Evolutionary conservation across 2,888 invertebrate species (phyloP).

Genomic region (Mimumesa dahlbomi): DNA sequence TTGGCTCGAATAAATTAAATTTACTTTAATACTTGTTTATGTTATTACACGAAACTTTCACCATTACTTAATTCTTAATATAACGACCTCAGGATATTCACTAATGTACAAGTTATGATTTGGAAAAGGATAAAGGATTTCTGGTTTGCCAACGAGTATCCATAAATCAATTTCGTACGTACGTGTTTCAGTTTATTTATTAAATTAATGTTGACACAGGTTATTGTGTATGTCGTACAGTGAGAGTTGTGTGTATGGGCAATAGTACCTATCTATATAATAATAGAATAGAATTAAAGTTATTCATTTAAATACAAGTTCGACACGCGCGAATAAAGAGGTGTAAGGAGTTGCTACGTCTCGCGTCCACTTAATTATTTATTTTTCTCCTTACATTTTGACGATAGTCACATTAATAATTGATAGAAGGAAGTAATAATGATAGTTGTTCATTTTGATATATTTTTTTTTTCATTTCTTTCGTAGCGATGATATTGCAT

Average conservation of each 20-base stretch:
- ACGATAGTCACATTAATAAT: slow-evolving; percentile 48
- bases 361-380: slow-evolving; percentile 30
- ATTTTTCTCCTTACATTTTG: slow-evolving; percentile 48
- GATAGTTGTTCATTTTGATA: slow-evolving; percentile 25
- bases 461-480: slow-evolving; percentile 4
- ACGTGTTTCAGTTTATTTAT: slow-evolving; percentile 80
- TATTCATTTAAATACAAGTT: slow-evolving; percentile 77
- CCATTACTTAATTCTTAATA: too few relatives aligned
- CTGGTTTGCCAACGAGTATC: slow-evolving; percentile 14
- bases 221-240: slow-evolving; percentile 79
- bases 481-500: slow-evolving; percentile 21
- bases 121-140: not conserved
- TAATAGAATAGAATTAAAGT: slow-evolving; percentile 77
- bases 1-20: slow-evolving; percentile 71
- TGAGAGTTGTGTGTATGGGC: slow-evolving; percentile 76
- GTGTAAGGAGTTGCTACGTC: slow-evolving; percentile 45
- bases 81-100: too few relatives aligned
- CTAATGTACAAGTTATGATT: too few relatives aligned
- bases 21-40: slow-evolving; percentile 59
- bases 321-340: slow-evolving; percentile 69
- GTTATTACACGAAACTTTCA: too few relatives aligned
- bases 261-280: slow-evolving; percentile 78
- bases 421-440: slow-evolving; percentile 51
- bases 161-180: slow-evolving; percentile 70
- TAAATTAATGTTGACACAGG: slow-evolving; percentile 79